Evolutionary conservation across 2,797 vertebrate genomes (phyloP), one percentile per base, ranked within the genome.

Genomic region (Remorina albescens): DNA sequence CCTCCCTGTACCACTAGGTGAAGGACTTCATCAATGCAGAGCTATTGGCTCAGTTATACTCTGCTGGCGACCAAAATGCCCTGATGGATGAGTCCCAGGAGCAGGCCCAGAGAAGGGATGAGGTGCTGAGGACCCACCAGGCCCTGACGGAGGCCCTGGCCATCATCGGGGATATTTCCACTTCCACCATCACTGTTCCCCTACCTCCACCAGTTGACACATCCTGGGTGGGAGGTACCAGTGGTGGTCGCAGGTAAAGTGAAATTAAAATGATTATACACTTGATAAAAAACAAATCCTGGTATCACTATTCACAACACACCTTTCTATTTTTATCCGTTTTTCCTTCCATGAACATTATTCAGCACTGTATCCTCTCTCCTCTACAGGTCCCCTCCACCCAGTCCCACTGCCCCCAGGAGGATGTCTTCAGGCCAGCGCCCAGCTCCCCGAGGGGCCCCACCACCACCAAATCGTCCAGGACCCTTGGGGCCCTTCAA

Each of bases 11-110:
- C 78, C 70, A 67, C 69, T 42, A 99, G 97, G 97, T 98, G 41
- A 99, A 98, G 82, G 96, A 98, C 44, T 99, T 99, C 82, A 99
- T 99, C 82, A 98, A 98, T 0, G 96, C 96, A 0, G 98, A 99
- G 92, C 95, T 99, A 59, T 89, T 99, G 85, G 98, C 98, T 51
- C 96, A 97, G 89, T 78, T 99, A 41, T 98, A 98, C 77, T 99
- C 97, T 5, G 95, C 97, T 0, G 96, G 96, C 32, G 98, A 99
- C 89, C 97, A 99, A 88, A 97, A 95, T 26, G 92, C 96, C 0
- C 91, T 99, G 83, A 99, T 99, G 98, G 97, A 99, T 26, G 98
- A 99, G 88, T 98, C 97, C 0, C 96, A 95, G 16, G 97, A 98
- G 79, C 97, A 98, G 93, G 96, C 95, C 0, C 97, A 97, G 93